Conservation (phyloP, 2,797 vertebrate genomes). For the Rhinoraja longicauda region DNA sequence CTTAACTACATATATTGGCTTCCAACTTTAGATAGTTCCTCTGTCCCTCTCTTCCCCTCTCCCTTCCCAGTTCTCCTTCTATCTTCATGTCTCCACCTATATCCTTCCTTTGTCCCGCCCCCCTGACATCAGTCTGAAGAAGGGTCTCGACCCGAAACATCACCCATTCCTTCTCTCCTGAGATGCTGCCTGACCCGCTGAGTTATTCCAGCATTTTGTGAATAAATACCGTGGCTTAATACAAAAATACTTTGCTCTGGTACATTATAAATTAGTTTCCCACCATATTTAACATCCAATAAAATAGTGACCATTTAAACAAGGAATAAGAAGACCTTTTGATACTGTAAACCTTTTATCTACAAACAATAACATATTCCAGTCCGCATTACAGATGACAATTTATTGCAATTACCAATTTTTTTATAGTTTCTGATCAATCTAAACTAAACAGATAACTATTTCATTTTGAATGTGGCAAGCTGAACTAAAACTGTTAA, state of each 20-base stretch:
- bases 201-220: no score
- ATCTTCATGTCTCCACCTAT: no score
- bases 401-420: background rate
- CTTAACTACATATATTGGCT: background rate
- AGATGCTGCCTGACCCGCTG: no score
- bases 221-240: no score
- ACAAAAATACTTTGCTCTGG: background rate
- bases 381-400: background rate
- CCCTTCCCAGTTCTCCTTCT: no score
- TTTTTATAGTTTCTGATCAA: background rate
- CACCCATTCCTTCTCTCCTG: no score
- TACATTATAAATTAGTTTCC: background rate
- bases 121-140: no score
- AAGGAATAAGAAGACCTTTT: background rate
- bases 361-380: background rate
- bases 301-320: background rate
- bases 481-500: background rate
- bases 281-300: background rate
- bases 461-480: background rate
- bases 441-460: background rate
- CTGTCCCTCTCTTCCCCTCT: no score
- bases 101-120: no score
- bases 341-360: background rate
- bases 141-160: no score
- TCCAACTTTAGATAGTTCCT: no score